Conservation (phyloP, 2,888 invertebrate genomes). For the Orthosia incerta region DNA sequence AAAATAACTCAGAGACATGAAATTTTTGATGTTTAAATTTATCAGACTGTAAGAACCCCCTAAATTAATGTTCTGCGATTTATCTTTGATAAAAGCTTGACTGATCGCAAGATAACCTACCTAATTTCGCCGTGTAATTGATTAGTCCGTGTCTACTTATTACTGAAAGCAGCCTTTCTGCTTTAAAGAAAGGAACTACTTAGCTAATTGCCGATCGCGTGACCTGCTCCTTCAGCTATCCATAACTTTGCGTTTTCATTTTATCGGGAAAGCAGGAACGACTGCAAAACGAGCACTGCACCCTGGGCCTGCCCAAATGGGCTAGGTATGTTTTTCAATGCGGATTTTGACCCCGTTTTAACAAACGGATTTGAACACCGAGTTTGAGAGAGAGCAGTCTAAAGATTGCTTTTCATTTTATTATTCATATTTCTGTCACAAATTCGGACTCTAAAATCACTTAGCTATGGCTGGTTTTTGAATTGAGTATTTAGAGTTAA, state of each 20-base stretch:
- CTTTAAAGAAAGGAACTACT: constrained; percentile 26
- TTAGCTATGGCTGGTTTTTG: no score
- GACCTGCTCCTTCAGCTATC: constrained; percentile 26
- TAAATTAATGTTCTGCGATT: neutral
- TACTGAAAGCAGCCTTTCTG: no score
- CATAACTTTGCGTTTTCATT: constrained; percentile 40
- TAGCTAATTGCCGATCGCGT: constrained; percentile 44
- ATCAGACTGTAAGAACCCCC: neutral
- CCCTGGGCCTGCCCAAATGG: constrained; percentile 18
- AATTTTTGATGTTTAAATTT: neutral
- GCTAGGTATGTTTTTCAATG: constrained; percentile 1
- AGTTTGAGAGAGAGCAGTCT: no score
- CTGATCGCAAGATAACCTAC: constrained; percentile 9
- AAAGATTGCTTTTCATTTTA: no score
- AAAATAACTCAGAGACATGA: neutral
- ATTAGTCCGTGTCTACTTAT: constrained; percentile 12
- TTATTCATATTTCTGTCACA: no score
- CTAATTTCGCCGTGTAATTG: constrained; percentile 16
- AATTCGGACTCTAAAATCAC: no score
- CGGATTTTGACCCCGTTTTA: neutral
- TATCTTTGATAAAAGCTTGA: constrained; percentile 8
- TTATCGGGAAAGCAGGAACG: constrained; percentile 18
- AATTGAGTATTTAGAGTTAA: no score
- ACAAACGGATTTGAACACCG: no score
- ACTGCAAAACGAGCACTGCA: constrained; percentile 30